Percentiles rank a stretch among this genome's conserved stretches.
Conservation (phyloP, 1,140 invertebrate genomes). For the Lanistes nyassanus region DNA sequence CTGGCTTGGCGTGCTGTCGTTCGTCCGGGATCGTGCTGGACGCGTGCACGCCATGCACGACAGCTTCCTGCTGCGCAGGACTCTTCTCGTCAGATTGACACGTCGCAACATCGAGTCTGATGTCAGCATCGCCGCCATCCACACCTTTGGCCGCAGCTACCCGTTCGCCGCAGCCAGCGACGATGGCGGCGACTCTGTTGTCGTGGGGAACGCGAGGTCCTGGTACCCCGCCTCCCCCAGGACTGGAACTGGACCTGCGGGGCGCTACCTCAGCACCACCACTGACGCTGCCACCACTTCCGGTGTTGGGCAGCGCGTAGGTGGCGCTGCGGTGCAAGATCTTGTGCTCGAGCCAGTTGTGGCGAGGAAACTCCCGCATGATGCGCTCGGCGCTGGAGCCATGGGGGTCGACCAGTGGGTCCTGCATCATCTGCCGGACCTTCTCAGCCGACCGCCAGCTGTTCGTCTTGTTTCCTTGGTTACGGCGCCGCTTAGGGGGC, state of each 20-base stretch:
- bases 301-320: not conserved
- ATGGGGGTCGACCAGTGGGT: conserved; percentile 12
- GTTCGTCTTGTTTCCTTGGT: not conserved
- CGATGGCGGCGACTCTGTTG: not conserved
- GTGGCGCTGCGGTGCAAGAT: conserved; percentile 23
- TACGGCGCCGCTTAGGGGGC: conserved; percentile 31
- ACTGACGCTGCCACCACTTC: not conserved
- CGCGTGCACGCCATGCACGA: no score
- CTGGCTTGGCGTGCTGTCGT: no score
- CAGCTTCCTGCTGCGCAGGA: no score
- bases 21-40: no score
- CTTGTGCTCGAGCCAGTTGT: conserved; percentile 45
- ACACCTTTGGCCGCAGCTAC: not conserved
- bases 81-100: no score
- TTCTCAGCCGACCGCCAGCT: not conserved
- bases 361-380: conserved; percentile 35
- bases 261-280: not conserved
- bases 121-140: not conserved
- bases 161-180: not conserved
- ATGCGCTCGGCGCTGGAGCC: conserved; percentile 33
- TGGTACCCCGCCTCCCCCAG: no score
- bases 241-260: not conserved
- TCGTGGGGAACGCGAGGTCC: not conserved
- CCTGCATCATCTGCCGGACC: conserved; percentile 2
- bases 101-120: no score